Percentiles rank a stretch among this genome's conserved stretches.
phyloP scores from a whole-genome alignment of 2,113 vertebrate genomes.

The Mellivora capensis region DNA sequence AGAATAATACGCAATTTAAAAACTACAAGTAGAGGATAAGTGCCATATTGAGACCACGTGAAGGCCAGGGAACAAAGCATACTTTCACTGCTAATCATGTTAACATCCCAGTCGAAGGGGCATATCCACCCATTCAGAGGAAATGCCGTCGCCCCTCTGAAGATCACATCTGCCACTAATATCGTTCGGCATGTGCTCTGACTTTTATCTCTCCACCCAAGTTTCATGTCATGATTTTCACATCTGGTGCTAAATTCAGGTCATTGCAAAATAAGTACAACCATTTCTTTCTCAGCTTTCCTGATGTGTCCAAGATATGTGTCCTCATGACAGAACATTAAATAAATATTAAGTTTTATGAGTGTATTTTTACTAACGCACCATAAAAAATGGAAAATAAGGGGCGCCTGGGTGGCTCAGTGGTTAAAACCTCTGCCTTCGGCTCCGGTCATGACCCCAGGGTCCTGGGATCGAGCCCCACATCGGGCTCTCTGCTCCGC shows the following conservation, averaged over 20 bases:
- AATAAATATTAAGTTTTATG: not conserved
- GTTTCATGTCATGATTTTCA: conserved; percentile 81
- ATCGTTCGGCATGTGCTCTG: conserved; percentile 86
- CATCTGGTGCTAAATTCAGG: conserved; percentile 81
- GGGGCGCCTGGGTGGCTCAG: too few species aligned
- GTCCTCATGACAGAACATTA: conserved; percentile 34
- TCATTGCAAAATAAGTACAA: conserved; percentile 73
- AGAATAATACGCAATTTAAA: conserved; percentile 79
- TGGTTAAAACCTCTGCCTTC: too few species aligned
- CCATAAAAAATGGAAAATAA: not conserved
- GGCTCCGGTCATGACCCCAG: too few species aligned
- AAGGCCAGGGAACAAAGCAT: conserved; percentile 91
- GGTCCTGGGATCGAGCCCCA: too few species aligned
- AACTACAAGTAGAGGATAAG: conserved; percentile 83
- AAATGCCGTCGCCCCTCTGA: conserved; percentile 90
- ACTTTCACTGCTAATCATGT: conserved; percentile 90
- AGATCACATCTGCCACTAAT: conserved; percentile 94
- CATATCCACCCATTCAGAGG: conserved; percentile 87
- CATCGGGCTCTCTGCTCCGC: too few species aligned
- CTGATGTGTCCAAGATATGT: conserved; percentile 65
- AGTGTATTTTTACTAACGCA: not conserved
- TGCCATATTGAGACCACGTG: conserved; percentile 89
- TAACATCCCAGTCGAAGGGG: conserved; percentile 90
- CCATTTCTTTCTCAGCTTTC: conserved; percentile 60
- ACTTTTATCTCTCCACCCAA: conserved; percentile 83